Base-by-base conservation (phyloP, 2,797 vertebrate species). In the Alca torda region DNA sequence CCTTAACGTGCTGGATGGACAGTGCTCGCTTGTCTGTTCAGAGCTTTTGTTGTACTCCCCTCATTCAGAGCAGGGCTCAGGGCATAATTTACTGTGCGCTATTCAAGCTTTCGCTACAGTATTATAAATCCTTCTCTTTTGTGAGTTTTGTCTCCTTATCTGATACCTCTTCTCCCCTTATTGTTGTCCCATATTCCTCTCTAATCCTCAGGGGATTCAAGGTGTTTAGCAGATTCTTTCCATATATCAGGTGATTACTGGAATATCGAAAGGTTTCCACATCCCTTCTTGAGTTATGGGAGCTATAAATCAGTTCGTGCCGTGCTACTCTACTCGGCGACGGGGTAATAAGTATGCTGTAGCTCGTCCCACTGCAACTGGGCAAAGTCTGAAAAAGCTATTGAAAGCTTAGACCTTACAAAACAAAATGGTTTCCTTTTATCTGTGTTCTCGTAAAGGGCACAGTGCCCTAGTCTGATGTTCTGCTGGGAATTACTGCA, bases 1-100 rank as follows among this genome's bases (percentile, higher is more conserved):
- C 3, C n/a, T 51, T 37, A 70, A 46, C 9, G 8, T 20, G n/a
- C 72, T 33, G 91, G 78, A 65, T 6, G 17, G 50, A 53, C 72
- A 59, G 50, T 51, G 46, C 78, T 84, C 3, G 3, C n/a, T 77
- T 57, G 64, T 67, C 91, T 53, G 1, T 68, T 84, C 46, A 60
- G 45, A 75, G 80, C 91, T 91, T 94, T 93, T 94, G 85, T 96
- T 90, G 81, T 79, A 8, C 63, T 86, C 56, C 86, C 24, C 79
- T 63, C 88, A 45, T 95, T 95, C 48, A 93, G 79, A 90, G 87
- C 74, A 50, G 68, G 64, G 83, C 94, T 93, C 67, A n/a, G 89
- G 94, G 91, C 12, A 4, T 90, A 65, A 88, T 94, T 95, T 90
- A 57, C 87, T 87, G 80, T 96, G 89, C 4, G 14, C 87, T 86